Percentiles rank a stretch among this genome's conserved stretches.
Evolutionary conservation across 2,888 invertebrate species (phyloP).

Genomic region (Plebejus anna): DNA sequence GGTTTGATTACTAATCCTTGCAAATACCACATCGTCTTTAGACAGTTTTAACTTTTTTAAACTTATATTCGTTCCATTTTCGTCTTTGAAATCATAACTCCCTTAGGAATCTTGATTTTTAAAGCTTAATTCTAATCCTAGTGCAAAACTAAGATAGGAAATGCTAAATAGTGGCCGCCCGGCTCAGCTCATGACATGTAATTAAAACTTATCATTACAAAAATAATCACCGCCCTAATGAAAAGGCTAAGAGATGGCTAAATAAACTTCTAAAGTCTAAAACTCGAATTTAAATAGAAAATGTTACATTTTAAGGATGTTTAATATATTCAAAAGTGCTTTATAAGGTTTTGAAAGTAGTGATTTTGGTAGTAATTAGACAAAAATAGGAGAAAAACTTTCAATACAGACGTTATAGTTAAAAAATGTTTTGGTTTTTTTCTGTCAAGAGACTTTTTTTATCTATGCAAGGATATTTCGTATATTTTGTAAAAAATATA

Average conservation of each 20-base stretch:
- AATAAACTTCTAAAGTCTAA: neutral
- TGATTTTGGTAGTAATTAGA: too few relatives aligned
- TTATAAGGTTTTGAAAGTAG: neutral
- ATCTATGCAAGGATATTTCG: too few relatives aligned
- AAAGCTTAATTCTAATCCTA: neutral
- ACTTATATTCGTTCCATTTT: neutral
- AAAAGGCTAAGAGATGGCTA: neutral
- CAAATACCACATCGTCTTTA: too few relatives aligned
- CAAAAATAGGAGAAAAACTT: too few relatives aligned
- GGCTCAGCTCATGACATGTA: neutral
- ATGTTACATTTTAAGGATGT: neutral
- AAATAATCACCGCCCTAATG: slow-evolving; percentile 8
- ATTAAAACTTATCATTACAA: slow-evolving; percentile 18
- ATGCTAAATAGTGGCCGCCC: neutral
- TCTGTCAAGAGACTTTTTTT: too few relatives aligned
- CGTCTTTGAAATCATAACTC: neutral
- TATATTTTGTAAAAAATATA: too few relatives aligned
- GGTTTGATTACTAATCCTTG: too few relatives aligned
- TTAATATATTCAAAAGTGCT: neutral
- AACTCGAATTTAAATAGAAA: neutral
- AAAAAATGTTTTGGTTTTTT: too few relatives aligned
- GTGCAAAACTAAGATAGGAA: slow-evolving; percentile 7
- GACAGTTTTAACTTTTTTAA: too few relatives aligned
- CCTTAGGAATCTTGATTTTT: neutral
- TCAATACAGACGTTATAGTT: too few relatives aligned